Evolutionary conservation across 2,113 vertebrate genomes (phyloP).

Genomic region (Conger conger): DNA sequence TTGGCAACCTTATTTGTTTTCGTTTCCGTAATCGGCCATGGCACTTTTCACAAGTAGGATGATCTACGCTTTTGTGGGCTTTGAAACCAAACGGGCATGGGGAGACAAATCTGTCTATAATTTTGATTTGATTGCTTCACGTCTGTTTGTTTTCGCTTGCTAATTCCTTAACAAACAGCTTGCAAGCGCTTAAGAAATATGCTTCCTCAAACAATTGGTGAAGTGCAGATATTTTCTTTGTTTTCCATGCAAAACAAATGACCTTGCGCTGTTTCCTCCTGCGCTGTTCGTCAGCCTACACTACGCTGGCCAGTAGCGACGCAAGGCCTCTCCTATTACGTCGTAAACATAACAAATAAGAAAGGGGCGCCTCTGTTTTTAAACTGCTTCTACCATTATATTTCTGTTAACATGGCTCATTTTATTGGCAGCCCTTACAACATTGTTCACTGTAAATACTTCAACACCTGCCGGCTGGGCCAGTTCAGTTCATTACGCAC

Average conservation of each 20-base stretch:
- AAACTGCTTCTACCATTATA: constrained; percentile 22
- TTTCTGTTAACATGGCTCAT: constrained; percentile 35
- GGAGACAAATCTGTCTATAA: constrained; percentile 59
- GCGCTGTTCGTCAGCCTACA: background rate
- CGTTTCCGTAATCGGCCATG: background rate
- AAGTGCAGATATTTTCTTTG: background rate
- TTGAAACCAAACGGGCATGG: constrained; percentile 28
- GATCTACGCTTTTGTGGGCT: constrained; percentile 15
- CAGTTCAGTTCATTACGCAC: constrained; percentile 35
- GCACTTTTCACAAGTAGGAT: constrained; percentile 1
- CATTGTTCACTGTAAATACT: constrained; percentile 41
- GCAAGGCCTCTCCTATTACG: constrained; percentile 33
- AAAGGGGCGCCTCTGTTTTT: constrained; percentile 24
- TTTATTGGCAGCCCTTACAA: constrained; percentile 31
- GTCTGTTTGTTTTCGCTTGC: constrained; percentile 54
- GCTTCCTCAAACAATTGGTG: constrained; percentile 35
- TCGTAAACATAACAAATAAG: constrained; percentile 36
- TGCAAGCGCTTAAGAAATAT: constrained; percentile 58
- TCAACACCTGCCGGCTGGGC: constrained; percentile 35
- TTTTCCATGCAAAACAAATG: background rate
- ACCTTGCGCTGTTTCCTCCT: constrained; percentile 11
- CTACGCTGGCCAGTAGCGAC: constrained; percentile 23
- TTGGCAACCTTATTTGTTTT: constrained; percentile 25
- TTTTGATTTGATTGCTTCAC: constrained; percentile 49
- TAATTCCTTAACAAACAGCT: constrained; percentile 56